Evolutionary conservation across 2,888 invertebrate genomes (phyloP), one percentile per base, ranked within the genome.

Genomic region (Phlogophora meticulosa): DNA sequence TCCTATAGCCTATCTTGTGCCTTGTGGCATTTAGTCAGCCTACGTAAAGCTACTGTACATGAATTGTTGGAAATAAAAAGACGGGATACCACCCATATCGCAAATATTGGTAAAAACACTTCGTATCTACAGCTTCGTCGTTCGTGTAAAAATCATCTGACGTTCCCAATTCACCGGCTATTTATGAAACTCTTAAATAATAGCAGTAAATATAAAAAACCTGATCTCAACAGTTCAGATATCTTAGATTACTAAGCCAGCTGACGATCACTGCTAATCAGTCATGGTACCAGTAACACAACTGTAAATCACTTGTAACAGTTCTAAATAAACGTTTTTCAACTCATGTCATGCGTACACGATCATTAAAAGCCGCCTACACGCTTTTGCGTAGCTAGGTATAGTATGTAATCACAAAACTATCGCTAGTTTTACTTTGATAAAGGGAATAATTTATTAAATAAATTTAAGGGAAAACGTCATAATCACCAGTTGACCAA

Each of bases 321-420:
- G 40, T 28, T 40, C 22, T 15, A 36, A 56, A 38, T 56, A 52
- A 10, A 3, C 1, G 51, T 76, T 70, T 58, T 40, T n/a, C 17
- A 7, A 38, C 36, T 56, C 45, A 51, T 49, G 55, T 76, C 76
- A 72, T 60, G 7, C 5, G 15, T 22, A 11, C 22, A 42, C 24
- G 9, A 17, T 17, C 40, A 40, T 67, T 73, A 52, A 56, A 53
- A 56, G 15, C 24, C 46, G 10, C 70, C 71, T 51, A 56, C 68
- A 45, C 15, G 9, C 2, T 15, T 22, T n/a, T 66, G 28, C 32
- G 24, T 28, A 62, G 11, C 20, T 32, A 24, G 22, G 11, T 58
- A 20, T 20, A 1, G 11, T 59, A 45, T 59, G 45, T 15, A 40
- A 7, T 5, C 0, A 22, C 28, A n/a, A n/a, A n/a, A n/a, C n/a